Percentiles rank a stretch among this genome's conserved stretches.
phyloP scores from a whole-genome alignment of 2,113 vertebrate genomes.

The Solenodon paradoxus region DNA sequence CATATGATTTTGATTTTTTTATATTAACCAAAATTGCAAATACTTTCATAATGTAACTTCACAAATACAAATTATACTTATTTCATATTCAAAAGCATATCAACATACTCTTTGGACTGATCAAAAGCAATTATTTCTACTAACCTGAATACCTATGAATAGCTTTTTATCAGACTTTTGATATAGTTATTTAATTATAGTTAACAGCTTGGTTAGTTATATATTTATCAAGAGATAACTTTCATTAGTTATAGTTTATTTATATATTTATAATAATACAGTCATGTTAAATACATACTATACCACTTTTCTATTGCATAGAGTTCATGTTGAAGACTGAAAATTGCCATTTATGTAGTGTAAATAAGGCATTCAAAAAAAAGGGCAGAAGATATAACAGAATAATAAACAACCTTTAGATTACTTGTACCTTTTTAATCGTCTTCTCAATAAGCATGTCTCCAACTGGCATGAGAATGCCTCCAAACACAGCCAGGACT shows the following conservation, averaged over 20 bases:
- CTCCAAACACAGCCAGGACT: slow-evolving; percentile 87
- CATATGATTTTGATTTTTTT: not conserved
- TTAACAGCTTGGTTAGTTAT: no score
- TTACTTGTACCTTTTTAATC: slow-evolving; percentile 87
- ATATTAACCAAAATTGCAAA: not conserved
- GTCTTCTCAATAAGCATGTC: slow-evolving; percentile 84
- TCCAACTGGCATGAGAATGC: slow-evolving; percentile 91
- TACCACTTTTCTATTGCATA: not conserved
- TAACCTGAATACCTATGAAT: not conserved
- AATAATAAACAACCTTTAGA: not conserved
- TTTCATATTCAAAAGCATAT: slow-evolving; percentile 4
- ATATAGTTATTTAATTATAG: not conserved
- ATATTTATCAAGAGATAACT: no score
- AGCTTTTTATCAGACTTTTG: not conserved
- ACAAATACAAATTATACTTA: not conserved
- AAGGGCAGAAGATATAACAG: not conserved
- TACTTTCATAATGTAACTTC: not conserved
- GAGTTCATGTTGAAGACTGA: not conserved
- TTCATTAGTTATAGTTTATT: not conserved
- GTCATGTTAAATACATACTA: not conserved
- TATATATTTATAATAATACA: not conserved
- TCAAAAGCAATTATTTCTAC: not conserved
- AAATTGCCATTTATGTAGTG: not conserved
- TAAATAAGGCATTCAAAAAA: not conserved
- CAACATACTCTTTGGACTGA: not conserved